phyloP scores from a whole-genome alignment of 1,140 invertebrate genomes.

The Meloidogyne hapla region DNA sequence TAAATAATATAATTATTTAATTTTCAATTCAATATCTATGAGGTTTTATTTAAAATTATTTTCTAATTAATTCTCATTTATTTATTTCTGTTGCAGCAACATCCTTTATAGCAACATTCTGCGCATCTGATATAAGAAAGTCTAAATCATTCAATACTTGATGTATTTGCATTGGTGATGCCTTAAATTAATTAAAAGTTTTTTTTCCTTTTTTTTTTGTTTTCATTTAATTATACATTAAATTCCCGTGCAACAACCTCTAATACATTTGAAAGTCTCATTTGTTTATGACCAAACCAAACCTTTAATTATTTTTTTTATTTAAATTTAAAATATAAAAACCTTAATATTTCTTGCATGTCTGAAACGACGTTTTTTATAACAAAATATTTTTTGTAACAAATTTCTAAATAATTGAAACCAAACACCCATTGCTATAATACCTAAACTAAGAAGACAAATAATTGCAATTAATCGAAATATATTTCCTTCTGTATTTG shows the following conservation, averaged over 20 bases:
- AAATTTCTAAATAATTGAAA: conserved; percentile 16
- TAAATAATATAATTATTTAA: too few relatives aligned
- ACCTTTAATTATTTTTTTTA: neutral
- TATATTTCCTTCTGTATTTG: conserved; percentile 5
- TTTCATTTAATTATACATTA: too few relatives aligned
- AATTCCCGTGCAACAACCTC: conserved; percentile 24
- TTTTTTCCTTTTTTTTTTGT: neutral
- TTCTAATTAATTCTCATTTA: too few relatives aligned
- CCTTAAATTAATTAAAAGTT: neutral
- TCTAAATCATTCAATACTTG: conserved; percentile 24
- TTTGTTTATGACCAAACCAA: conserved; percentile 15
- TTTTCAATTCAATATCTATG: too few relatives aligned
- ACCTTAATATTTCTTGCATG: conserved; percentile 12
- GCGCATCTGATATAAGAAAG: conserved; percentile 23
- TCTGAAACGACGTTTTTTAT: conserved; percentile 16
- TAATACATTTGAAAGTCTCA: conserved; percentile 26
- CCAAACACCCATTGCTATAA: conserved; percentile 24
- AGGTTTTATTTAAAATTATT: too few relatives aligned
- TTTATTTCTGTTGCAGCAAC: too few relatives aligned
- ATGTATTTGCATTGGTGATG: conserved; percentile 24
- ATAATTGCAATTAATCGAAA: conserved; percentile 3
- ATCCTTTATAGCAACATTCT: too few relatives aligned
- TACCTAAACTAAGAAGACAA: conserved; percentile 15
- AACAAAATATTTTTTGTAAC: conserved; percentile 3
- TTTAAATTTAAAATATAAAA: neutral